phyloP scores from a whole-genome alignment of 1,140 invertebrate species.

The Mycetomoellerius zeteki region DNA sequence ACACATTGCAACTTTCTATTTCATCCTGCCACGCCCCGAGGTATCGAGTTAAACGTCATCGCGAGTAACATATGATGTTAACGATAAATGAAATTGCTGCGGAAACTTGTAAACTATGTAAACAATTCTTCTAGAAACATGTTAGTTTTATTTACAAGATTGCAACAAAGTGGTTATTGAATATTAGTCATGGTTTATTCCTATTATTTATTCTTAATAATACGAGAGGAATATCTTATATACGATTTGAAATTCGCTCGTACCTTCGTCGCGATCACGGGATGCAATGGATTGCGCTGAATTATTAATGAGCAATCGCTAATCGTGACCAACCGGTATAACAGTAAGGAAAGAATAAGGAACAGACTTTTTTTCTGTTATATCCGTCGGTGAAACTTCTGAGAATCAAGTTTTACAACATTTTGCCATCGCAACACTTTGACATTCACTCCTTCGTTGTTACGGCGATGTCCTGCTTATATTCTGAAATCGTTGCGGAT shows the following conservation, averaged over 20 bases:
- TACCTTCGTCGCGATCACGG: slow-evolving; percentile 31
- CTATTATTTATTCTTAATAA: background rate
- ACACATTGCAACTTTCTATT: slow-evolving; percentile 48
- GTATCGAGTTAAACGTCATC: background rate
- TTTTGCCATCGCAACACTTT: slow-evolving; percentile 43
- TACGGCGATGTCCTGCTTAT: background rate
- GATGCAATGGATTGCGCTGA: slow-evolving; percentile 71
- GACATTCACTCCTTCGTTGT: slow-evolving; percentile 31
- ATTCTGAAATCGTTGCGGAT: slow-evolving; percentile 1
- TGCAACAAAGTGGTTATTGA: background rate
- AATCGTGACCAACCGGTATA: slow-evolving; percentile 70
- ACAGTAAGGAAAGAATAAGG: slow-evolving; percentile 73
- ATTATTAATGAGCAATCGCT: slow-evolving; percentile 76
- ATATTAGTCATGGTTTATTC: background rate
- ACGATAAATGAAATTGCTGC: background rate
- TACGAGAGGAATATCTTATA: background rate
- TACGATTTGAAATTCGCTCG: background rate
- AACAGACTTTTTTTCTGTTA: slow-evolving; percentile 50
- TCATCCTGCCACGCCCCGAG: slow-evolving; percentile 14
- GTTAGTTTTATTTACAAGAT: slow-evolving; percentile 12
- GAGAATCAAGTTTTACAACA: slow-evolving; percentile 56
- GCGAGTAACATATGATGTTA: background rate
- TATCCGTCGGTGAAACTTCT: slow-evolving; percentile 67
- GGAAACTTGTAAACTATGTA: background rate
- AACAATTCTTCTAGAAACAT: background rate